A percentile compares a stretch with the other conserved stretches of the same genome.
These are phyloP conservation scores for Lithophane socia DNA, from an alignment of 2,888 invertebrate genomes.

Conservation along the genomic window DNA sequence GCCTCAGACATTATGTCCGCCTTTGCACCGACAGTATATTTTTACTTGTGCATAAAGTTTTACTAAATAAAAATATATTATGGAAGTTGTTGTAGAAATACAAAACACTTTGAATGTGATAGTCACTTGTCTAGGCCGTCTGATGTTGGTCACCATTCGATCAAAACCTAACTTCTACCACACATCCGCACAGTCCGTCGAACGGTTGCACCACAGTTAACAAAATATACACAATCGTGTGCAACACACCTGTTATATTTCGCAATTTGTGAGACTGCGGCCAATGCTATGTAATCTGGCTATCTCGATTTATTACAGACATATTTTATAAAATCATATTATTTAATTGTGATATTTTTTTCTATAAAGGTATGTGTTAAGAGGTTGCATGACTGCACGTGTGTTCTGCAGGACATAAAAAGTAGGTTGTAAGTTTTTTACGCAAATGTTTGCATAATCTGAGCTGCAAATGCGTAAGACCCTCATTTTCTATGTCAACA, in stretches of 20 bases:
- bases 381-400: neutral
- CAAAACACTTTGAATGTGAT: neutral
- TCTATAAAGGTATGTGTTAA: neutral
- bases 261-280: neutral
- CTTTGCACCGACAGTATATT: neutral
- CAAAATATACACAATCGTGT: neutral
- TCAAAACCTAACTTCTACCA: neutral
- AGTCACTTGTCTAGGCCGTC: too few relatives aligned
- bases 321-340: neutral
- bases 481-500: neutral
- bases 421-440: neutral
- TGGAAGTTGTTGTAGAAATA: neutral
- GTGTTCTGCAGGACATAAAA: neutral
- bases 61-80: neutral
- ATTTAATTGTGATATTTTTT: neutral
- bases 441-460: too few relatives aligned
- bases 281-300: neutral
- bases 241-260: slow-evolving; percentile 14
- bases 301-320: neutral
- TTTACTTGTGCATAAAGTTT: too few relatives aligned
- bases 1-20: neutral
- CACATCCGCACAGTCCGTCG: too few relatives aligned
- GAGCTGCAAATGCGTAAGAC: neutral
- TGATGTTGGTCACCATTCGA: neutral
- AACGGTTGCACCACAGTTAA: slow-evolving; percentile 2